Percentiles rank a stretch among this genome's conserved stretches.
phyloP scores from a whole-genome alignment of 2,888 invertebrate genomes.

The Cerastis leucographa region DNA sequence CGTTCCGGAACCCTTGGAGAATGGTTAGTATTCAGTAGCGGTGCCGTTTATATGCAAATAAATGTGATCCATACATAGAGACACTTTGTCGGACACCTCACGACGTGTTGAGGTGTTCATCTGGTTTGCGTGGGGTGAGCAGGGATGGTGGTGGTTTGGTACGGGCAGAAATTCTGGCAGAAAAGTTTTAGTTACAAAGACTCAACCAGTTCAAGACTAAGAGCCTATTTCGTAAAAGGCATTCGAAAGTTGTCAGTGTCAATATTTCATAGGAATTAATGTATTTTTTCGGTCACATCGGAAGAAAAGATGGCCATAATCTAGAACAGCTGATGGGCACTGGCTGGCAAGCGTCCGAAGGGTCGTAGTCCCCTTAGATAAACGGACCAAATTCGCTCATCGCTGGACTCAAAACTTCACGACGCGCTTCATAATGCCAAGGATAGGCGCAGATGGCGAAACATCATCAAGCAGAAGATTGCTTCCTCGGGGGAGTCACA shows the following conservation, averaged over 20 bases:
- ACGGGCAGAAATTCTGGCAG: neutral
- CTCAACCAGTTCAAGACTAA: neutral
- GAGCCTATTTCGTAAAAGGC: neutral
- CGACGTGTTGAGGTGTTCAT: conserved; percentile 25
- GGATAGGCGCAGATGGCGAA: too few species aligned
- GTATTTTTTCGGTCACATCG: too few species aligned
- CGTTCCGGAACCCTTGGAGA: conserved; percentile 24
- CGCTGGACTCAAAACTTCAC: too few species aligned
- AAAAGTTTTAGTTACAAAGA: neutral
- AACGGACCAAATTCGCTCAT: too few species aligned
- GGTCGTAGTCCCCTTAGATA: too few species aligned
- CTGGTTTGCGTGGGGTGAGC: neutral
- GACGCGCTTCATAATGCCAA: too few species aligned
- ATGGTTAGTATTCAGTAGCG: conserved; percentile 51
- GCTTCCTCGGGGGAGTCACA: too few species aligned
- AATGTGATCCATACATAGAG: conserved; percentile 53
- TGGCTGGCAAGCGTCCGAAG: too few species aligned
- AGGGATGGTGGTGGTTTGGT: neutral
- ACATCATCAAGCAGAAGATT: too few species aligned
- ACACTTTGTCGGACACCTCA: conserved; percentile 50
- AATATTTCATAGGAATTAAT: neutral
- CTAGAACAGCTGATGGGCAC: too few species aligned
- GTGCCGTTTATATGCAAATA: conserved; percentile 53
- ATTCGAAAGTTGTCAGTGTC: neutral
- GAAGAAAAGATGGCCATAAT: too few species aligned